These are phyloP conservation scores for Eristalis arbustorum DNA, from an alignment of 2,888 invertebrate genomes.

Conservation along the genomic window DNA sequence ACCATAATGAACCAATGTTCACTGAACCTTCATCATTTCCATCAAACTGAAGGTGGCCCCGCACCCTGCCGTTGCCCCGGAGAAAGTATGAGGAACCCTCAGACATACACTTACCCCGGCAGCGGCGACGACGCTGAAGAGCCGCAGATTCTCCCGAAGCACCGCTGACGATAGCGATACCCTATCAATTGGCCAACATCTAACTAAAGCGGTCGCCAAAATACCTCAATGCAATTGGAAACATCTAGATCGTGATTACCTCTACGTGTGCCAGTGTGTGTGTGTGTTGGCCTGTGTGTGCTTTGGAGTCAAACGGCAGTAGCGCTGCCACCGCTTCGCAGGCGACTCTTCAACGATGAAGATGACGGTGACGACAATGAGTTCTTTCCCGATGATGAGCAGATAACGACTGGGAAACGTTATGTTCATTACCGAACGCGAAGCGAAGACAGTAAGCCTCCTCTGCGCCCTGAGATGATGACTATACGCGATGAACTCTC, in stretches of 20 bases:
- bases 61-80: constrained; percentile 1
- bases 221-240: constrained; percentile 63
- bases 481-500: constrained; percentile 60
- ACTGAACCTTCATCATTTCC: constrained; percentile 61
- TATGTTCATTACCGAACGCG: constrained; percentile 69
- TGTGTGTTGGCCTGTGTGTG: constrained; percentile 13
- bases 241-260: constrained; percentile 68
- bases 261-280: background rate
- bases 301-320: constrained; percentile 36
- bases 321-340: constrained; percentile 18
- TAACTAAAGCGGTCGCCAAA: constrained; percentile 70
- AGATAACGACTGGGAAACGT: constrained; percentile 70
- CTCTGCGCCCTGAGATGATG: constrained; percentile 12
- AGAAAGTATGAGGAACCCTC: constrained; percentile 53
- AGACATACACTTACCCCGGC: background rate
- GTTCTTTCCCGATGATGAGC: constrained; percentile 71
- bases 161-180: constrained; percentile 62
- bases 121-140: background rate
- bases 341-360: constrained; percentile 66
- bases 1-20: constrained; percentile 33
- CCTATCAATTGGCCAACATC: constrained; percentile 70
- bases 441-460: constrained; percentile 35
- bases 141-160: constrained; percentile 20
- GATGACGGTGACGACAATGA: constrained; percentile 71
- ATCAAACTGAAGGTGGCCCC: constrained; percentile 45